phyloP scores from a whole-genome alignment of 1,140 invertebrate species.

The Nasonia longicornis region DNA sequence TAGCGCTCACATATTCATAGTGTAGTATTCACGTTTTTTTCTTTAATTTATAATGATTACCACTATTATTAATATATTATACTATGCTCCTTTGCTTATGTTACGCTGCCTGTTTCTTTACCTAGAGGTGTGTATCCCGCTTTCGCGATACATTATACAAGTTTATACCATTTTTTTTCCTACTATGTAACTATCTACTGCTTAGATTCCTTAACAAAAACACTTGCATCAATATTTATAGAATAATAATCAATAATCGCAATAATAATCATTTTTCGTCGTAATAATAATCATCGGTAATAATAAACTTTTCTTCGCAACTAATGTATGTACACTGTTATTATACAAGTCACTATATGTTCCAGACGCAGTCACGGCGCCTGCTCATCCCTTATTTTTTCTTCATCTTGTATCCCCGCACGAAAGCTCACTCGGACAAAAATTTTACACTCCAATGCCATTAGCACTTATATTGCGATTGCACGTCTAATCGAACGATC shows the following conservation, averaged over 20 bases:
- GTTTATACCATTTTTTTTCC: constrained; percentile 26
- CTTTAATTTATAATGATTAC: constrained; percentile 38
- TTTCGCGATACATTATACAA: constrained; percentile 44
- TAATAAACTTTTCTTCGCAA: constrained; percentile 58
- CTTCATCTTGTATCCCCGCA: constrained; percentile 1
- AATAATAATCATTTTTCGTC: constrained; percentile 57
- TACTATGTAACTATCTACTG: constrained; percentile 48
- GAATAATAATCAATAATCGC: constrained; percentile 59
- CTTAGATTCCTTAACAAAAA: constrained; percentile 60
- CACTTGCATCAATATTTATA: constrained; percentile 52
- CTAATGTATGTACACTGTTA: constrained; percentile 66
- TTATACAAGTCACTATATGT: constrained; percentile 55
- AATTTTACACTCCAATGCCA: constrained; percentile 40
- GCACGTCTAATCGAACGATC: constrained; percentile 42
- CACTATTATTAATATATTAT: constrained; percentile 53
- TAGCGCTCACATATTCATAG: constrained; percentile 3
- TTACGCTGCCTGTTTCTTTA: constrained; percentile 48
- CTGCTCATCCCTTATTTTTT: neutral
- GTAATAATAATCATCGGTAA: constrained; percentile 55
- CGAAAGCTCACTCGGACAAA: constrained; percentile 32
- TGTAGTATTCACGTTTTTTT: constrained; percentile 21
- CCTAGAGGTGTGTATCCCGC: constrained; percentile 47
- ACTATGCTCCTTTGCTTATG: constrained; percentile 53
- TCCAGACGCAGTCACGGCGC: constrained; percentile 13
- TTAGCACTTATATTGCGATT: constrained; percentile 42